Percentiles rank a stretch among this genome's conserved stretches.
Conservation (phyloP, 1,140 invertebrate species). For the Diorhabda carinulata region DNA sequence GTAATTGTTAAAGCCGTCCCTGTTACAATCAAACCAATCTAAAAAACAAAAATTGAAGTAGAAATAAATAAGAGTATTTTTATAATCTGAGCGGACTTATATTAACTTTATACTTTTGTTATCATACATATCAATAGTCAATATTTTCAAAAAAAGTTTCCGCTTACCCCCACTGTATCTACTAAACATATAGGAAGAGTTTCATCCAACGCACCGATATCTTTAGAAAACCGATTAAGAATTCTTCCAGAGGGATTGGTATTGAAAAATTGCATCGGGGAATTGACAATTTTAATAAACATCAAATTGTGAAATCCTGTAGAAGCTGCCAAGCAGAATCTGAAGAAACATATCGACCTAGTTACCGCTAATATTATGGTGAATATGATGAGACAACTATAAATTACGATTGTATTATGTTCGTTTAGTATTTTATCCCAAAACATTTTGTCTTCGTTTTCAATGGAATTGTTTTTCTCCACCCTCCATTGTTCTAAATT, state of each 20-base stretch:
- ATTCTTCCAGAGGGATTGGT: constrained; percentile 65
- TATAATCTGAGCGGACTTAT: not conserved
- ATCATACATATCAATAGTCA: not conserved
- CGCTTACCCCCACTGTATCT: constrained; percentile 69
- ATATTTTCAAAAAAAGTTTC: not conserved
- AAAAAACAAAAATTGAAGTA: constrained; percentile 15
- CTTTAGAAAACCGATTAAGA: constrained; percentile 44
- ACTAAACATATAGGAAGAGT: constrained; percentile 62
- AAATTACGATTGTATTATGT: constrained; percentile 65
- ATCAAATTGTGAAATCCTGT: constrained; percentile 70
- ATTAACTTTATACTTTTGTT: not conserved
- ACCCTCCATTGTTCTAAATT: constrained; percentile 30
- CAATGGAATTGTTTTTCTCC: not conserved
- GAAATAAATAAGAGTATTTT: not conserved
- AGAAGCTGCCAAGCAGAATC: constrained; percentile 65
- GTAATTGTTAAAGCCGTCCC: constrained; percentile 26
- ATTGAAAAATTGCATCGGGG: constrained; percentile 83
- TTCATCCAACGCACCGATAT: constrained; percentile 61
- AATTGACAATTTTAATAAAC: constrained; percentile 74
- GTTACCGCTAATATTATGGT: constrained; percentile 57
- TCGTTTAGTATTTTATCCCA: constrained; percentile 80
- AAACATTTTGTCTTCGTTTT: not conserved
- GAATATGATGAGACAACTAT: constrained; percentile 82
- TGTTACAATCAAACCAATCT: constrained; percentile 28
- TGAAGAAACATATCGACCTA: constrained; percentile 69